phyloP scores from a whole-genome alignment of 2,888 invertebrate species.

The Idaea dimidiata region DNA sequence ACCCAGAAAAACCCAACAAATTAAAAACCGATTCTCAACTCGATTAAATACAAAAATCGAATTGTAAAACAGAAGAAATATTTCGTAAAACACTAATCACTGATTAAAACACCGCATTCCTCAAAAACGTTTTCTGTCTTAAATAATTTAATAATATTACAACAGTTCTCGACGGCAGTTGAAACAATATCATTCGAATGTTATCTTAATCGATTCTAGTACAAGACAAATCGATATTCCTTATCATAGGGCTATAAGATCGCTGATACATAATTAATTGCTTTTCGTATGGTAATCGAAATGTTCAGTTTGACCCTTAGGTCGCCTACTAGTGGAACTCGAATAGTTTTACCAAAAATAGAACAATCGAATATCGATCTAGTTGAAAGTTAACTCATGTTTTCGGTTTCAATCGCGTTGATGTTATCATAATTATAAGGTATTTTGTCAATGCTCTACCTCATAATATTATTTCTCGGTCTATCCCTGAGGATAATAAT shows the following conservation, averaged over 20 bases:
- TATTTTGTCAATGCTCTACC: too few relatives aligned
- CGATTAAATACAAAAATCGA: neutral
- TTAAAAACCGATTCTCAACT: neutral
- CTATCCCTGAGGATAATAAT: too few relatives aligned
- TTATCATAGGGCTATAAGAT: conserved; percentile 27
- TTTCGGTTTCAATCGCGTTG: too few relatives aligned
- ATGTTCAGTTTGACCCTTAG: conserved; percentile 33
- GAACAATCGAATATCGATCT: neutral
- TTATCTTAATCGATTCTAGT: conserved; percentile 26
- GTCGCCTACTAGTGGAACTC: conserved; percentile 16
- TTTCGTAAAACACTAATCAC: neutral
- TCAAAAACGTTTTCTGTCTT: neutral
- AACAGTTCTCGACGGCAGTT: neutral
- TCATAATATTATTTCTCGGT: too few relatives aligned
- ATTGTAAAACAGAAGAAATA: neutral
- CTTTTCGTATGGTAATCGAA: conserved; percentile 33
- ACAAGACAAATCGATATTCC: conserved; percentile 37
- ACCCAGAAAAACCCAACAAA: neutral
- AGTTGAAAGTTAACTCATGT: neutral
- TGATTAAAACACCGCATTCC: neutral
- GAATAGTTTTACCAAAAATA: conserved; percentile 2
- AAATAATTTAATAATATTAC: conserved; percentile 11
- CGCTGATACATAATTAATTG: conserved; percentile 34
- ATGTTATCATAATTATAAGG: too few relatives aligned
- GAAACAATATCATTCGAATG: conserved; percentile 21